Base-by-base conservation (phyloP, 2,888 invertebrate genomes). In the Tiliacea citrago region DNA sequence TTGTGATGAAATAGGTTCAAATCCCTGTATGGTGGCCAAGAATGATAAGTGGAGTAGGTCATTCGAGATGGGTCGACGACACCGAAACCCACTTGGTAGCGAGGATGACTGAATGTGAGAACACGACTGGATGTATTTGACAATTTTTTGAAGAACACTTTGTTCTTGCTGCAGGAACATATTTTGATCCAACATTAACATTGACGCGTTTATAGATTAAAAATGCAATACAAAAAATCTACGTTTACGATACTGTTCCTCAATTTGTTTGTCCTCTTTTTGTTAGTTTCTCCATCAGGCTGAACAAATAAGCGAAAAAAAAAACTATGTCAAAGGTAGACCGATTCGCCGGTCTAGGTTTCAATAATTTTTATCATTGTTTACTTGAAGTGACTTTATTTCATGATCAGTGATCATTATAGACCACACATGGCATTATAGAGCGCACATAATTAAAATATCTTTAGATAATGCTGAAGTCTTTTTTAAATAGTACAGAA, bases 21-120 rank as follows among this genome's bases (percentile, higher is more conserved):
- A 79, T 76, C 79, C 67, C 79, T 71, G 75, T 75, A 73, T 79
- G 77, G 81, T 84, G 61, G 76, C 76, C 75, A 83, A 79, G 76
- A 74, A 51, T 65, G 16, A 51, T 61, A 88, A 76, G 67, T 80
- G 72, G 81, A 87, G 82, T 85, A 85, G 87, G 88, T 82, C 88
- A 84, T 68, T 68, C 45, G 57, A 81, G 78, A 82, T 85, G 75
- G 79, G 76, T 81, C 83, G 69, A 49, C 71, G 77, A 62, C 77
- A 82, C 55, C 62, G 67, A 78, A 72, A 76, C 66, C 68, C 47
- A 72, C 51, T 77, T 71, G 73, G 51, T 77, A 55, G 58, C n/a
- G 69, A 53, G 76, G 62, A 75, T 66, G 29, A 62, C 42, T 35
- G 24, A 73, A 55, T 79, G 42, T 63, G 45, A 57, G 13, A 24